phyloP scores from a whole-genome alignment of 1,140 invertebrate species.

The Berghia stephanieae region DNA sequence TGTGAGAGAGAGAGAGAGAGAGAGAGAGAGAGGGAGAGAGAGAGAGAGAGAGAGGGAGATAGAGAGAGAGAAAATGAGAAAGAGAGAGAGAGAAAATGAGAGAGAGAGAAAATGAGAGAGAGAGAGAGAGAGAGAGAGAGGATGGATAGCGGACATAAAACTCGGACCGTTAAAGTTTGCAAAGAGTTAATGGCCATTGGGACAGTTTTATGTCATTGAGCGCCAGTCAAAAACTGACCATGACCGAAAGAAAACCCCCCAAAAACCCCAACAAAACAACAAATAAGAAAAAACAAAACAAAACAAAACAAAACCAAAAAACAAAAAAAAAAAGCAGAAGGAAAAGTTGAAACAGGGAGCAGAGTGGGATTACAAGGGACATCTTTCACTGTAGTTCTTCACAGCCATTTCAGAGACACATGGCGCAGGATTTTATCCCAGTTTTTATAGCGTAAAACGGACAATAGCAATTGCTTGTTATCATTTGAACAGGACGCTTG shows the following conservation, averaged over 20 bases:
- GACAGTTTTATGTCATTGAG: too few relatives aligned
- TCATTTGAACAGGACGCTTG: too few relatives aligned
- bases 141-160: not conserved
- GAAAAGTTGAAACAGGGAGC: too few relatives aligned
- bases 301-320: not conserved
- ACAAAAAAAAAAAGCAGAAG: too few relatives aligned
- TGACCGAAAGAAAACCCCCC: not conserved
- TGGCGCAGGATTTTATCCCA: too few relatives aligned
- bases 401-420: too few relatives aligned
- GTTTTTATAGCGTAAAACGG: too few relatives aligned
- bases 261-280: not conserved
- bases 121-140: slow-evolving; percentile 20
- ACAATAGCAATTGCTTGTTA: too few relatives aligned
- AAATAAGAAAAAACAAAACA: not conserved
- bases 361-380: too few relatives aligned
- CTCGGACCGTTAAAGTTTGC: not conserved
- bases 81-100: slow-evolving; percentile 8
- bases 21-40: slow-evolving; percentile 24
- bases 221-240: not conserved
- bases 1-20: slow-evolving; percentile 13
- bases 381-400: too few relatives aligned
- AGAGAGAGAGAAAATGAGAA: not conserved
- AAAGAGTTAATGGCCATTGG: not conserved
- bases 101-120: slow-evolving; percentile 26
- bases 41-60: slow-evolving; percentile 8